phyloP scores from a whole-genome alignment of 2,113 vertebrate genomes.

The Eublepharis macularius region DNA sequence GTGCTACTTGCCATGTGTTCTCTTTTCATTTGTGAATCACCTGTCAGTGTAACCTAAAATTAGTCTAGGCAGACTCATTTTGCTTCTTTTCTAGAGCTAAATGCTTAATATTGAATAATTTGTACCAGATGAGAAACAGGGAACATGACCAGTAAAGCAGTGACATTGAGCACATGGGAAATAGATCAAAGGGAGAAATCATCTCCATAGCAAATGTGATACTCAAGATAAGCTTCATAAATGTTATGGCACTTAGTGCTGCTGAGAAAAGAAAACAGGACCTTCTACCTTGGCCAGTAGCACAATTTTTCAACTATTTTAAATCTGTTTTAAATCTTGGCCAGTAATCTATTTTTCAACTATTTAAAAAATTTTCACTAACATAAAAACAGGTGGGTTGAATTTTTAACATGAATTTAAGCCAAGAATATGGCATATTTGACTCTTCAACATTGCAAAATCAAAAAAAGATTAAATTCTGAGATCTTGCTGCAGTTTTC shows the following conservation, averaged over 20 bases:
- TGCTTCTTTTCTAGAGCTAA: not conserved
- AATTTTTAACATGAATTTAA: not conserved
- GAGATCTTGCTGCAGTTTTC: not conserved
- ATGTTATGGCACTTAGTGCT: slow-evolving; percentile 20
- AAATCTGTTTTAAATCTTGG: too few relatives aligned
- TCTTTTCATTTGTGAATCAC: not conserved
- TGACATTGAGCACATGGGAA: not conserved
- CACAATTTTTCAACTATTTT: not conserved
- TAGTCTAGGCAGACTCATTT: not conserved
- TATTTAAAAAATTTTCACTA: slow-evolving; percentile 3
- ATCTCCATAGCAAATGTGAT: not conserved
- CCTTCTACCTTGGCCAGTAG: slow-evolving; percentile 21
- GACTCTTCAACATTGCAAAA: not conserved
- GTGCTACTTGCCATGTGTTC: not conserved
- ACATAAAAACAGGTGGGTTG: slow-evolving; percentile 10
- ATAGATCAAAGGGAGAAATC: not conserved
- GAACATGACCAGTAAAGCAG: not conserved
- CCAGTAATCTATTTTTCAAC: slow-evolving; percentile 4
- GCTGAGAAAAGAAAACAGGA: not conserved
- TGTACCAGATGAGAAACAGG: not conserved
- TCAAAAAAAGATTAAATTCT: not conserved
- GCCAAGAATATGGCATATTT: not conserved
- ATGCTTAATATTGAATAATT: not conserved
- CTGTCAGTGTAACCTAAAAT: not conserved
- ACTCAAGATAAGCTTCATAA: not conserved